Percentiles rank a stretch among this genome's conserved stretches.
Evolutionary conservation across 2,113 vertebrate species (phyloP).

Genomic region (Gracilinanus agilis): DNA sequence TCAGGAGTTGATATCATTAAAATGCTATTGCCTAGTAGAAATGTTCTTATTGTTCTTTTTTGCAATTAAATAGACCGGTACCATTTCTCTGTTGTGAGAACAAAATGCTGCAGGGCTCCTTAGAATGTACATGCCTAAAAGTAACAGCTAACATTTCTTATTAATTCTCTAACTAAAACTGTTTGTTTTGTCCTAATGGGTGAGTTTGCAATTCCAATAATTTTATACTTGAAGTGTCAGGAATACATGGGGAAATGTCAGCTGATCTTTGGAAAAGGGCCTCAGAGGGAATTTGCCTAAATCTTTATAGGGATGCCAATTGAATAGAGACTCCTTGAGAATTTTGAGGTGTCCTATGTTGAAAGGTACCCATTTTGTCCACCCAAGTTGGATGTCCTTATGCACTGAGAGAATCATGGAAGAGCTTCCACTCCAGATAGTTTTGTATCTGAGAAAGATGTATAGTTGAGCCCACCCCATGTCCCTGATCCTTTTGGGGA

Average conservation of each 20-base stretch:
- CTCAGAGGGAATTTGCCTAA: background rate
- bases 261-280: background rate
- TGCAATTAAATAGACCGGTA: background rate
- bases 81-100: background rate
- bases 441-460: background rate
- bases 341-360: background rate
- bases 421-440: background rate
- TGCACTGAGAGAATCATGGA: background rate
- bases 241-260: background rate
- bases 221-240: background rate
- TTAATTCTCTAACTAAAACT: background rate
- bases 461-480: background rate
- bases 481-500: background rate
- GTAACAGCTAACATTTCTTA: background rate
- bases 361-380: background rate
- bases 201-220: background rate
- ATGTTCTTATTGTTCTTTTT: background rate
- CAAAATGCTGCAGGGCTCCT: background rate
- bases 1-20: background rate
- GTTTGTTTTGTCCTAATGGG: background rate
- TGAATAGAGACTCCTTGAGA: background rate
- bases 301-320: background rate
- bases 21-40: background rate
- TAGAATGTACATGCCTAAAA: background rate
- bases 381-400: background rate